phyloP scores from a whole-genome alignment of 2,797 vertebrate genomes.

The Tokudaia tokunoshimensis region DNA sequence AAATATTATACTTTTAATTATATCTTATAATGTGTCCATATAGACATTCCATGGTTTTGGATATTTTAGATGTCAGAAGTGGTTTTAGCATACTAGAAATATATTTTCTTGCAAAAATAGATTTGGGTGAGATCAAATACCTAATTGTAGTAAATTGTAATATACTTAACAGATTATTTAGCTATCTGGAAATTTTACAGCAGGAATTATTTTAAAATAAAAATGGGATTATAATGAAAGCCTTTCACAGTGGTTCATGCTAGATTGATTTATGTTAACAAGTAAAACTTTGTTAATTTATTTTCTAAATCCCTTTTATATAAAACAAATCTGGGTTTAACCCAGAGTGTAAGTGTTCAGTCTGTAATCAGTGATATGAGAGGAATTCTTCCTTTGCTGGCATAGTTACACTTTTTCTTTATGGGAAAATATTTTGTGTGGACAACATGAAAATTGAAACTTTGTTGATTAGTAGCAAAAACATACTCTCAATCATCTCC shows the following conservation, averaged over 20 bases:
- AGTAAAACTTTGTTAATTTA: not conserved
- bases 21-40: not conserved
- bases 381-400: not conserved
- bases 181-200: not conserved
- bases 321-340: not conserved
- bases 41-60: not conserved
- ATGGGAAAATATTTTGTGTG: not conserved
- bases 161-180: not conserved
- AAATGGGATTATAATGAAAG: not conserved
- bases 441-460: not conserved
- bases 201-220: not conserved
- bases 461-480: not conserved
- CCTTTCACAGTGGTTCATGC: not conserved
- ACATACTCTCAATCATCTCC: not conserved
- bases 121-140: not conserved
- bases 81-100: not conserved
- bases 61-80: not conserved
- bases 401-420: not conserved
- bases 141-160: not conserved
- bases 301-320: not conserved
- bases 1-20: not conserved
- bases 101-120: not conserved
- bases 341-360: not conserved
- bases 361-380: not conserved
- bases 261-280: not conserved